Evolutionary conservation across 1,140 invertebrate species (phyloP), one percentile per base, ranked within the genome.

Genomic region (Magallana angulata): DNA sequence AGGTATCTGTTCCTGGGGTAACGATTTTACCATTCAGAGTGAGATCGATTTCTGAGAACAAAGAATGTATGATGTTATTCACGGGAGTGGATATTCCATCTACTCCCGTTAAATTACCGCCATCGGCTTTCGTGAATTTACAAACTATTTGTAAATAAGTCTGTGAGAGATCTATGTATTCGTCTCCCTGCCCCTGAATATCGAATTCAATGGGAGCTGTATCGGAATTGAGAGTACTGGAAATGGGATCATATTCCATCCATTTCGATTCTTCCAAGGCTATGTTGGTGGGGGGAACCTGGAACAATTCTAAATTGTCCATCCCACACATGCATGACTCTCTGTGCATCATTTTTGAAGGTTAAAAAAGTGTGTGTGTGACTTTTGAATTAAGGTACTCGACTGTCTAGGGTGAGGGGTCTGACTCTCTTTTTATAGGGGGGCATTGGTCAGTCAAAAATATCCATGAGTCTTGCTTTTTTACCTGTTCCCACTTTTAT

Each of bases 131-230:
- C 0, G 68, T 36, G 36, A 76, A 76, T 76, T 76, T 7, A 76
- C 68, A 76, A 2, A 76, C 11, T 7, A 76, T 30, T 30, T 36
- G 68, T 11, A 76, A 30, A 76, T 76, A 76, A 24, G 68, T 30
- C 30, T 76, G 68, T 9, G 68, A 76, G 24, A 76, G 36, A 76
- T 76, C 68, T 9, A 76, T 7, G 36, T 76, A 64, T n/a, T 64
- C 60, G 60, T 71, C 64, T 71, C 18, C 64, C 30, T 71, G 64
- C 8, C 64, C 64, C 24, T 71, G 18, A 11, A 71, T 71, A 11
- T 71, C 64, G 18, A 71, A 71, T 71, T 71, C 64, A 7, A 71
- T 24, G 18, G 64, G 64, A 3, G 24, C 60, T 4, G 64, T 71
- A 5, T 71, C 18, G 0, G 64, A 71, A 7, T 71, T 24, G 4